phyloP scores from a whole-genome alignment of 2,888 invertebrate genomes.

The Beris chalybata region DNA sequence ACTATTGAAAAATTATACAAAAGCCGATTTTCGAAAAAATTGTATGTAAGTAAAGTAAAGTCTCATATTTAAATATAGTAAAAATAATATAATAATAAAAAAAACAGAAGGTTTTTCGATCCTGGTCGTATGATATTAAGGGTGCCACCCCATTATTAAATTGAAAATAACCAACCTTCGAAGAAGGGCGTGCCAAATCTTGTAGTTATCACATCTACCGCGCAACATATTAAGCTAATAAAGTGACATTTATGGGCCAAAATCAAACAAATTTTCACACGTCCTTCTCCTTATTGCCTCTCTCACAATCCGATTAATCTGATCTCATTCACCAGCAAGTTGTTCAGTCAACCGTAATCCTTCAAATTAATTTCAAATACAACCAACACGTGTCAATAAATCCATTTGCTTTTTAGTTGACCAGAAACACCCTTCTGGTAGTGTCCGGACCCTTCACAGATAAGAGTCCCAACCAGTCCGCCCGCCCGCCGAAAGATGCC shows the following conservation, averaged over 20 bases:
- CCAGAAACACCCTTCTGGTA: slow-evolving; percentile 9
- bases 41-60: no score
- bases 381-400: slow-evolving; percentile 21
- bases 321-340: slow-evolving; percentile 8
- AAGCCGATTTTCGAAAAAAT: no score
- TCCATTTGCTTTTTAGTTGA: neutral
- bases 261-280: slow-evolving; percentile 20
- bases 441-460: neutral
- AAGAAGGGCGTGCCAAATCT: no score
- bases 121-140: no score
- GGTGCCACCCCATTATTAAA: no score
- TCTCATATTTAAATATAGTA: no score
- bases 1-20: no score
- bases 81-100: no score
- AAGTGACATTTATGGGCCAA: neutral
- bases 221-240: no score
- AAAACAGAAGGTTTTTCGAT: no score
- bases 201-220: no score
- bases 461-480: neutral
- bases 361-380: slow-evolving; percentile 35
- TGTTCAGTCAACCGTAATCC: slow-evolving; percentile 36
- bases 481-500: neutral
- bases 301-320: slow-evolving; percentile 10
- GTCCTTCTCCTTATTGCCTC: neutral
- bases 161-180: no score